phyloP scores from a whole-genome alignment of 2,113 vertebrate species.

The Syngnathus scovelli region DNA sequence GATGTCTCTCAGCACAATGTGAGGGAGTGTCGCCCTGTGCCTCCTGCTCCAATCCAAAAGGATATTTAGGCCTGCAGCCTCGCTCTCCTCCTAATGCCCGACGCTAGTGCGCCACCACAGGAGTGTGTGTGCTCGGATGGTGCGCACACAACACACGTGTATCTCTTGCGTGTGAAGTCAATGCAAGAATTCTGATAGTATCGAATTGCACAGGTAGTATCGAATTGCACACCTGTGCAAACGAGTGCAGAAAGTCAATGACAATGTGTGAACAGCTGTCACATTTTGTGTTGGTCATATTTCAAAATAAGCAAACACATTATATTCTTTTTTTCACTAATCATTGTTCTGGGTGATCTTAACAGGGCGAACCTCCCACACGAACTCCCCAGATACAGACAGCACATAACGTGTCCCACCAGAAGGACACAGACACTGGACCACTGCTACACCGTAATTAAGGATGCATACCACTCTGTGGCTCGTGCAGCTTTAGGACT shows the following conservation, averaged over 20 bases:
- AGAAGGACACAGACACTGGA: no score
- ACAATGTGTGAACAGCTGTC: not conserved
- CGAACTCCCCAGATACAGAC: no score
- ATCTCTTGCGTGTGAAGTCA: not conserved
- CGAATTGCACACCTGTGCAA: not conserved
- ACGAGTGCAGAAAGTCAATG: not conserved
- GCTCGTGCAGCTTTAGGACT: no score
- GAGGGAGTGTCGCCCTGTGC: conserved; percentile 70
- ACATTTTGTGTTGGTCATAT: not conserved
- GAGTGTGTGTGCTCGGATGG: not conserved
- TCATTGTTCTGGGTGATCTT: no score
- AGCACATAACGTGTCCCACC: no score
- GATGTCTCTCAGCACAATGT: conserved; percentile 74
- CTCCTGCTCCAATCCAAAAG: conserved; percentile 49
- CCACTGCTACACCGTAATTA: no score
- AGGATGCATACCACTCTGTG: no score
- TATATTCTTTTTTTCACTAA: no score
- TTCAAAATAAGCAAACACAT: not conserved
- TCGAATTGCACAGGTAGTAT: not conserved
- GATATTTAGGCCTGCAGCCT: conserved; percentile 52
- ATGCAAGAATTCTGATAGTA: not conserved
- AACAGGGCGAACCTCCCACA: no score
- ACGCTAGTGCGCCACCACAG: conserved; percentile 2
- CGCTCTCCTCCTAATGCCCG: not conserved
- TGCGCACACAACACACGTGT: conserved; percentile 11